phyloP scores from a whole-genome alignment of 2,888 invertebrate genomes.

The Smittia sp. region DNA sequence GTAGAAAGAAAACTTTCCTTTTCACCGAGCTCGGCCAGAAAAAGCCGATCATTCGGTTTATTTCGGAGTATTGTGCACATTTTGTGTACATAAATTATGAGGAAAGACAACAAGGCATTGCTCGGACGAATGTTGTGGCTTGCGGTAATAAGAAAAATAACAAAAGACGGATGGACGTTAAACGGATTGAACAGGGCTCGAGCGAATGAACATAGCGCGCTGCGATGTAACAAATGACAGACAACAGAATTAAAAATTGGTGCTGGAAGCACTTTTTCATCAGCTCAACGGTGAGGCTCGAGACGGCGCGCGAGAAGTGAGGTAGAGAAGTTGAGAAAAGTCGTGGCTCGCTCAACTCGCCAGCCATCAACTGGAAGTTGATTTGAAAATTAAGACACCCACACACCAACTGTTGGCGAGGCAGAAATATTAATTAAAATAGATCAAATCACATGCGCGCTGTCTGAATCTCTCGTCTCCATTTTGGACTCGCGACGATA shows the following conservation, averaged over 20 bases:
- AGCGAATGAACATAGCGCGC: constrained; percentile 17
- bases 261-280: constrained; percentile 40
- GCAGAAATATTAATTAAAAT: constrained; percentile 18
- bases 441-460: background rate
- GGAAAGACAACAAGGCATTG: constrained; percentile 20
- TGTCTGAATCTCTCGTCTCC: background rate
- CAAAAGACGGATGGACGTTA: constrained; percentile 40
- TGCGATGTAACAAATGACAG: constrained; percentile 24
- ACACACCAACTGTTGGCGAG: background rate
- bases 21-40: constrained; percentile 23
- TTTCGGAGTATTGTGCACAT: background rate
- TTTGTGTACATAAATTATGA: constrained; percentile 15
- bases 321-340: background rate
- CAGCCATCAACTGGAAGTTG: constrained; percentile 34
- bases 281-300: constrained; percentile 1
- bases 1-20: constrained; percentile 34
- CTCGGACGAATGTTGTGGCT: constrained; percentile 34
- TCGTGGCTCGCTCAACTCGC: constrained; percentile 17
- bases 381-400: constrained; percentile 29
- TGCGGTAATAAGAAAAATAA: constrained; percentile 36
- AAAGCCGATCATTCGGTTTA: background rate
- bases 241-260: constrained; percentile 38
- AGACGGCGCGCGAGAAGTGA: background rate
- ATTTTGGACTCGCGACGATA: background rate
- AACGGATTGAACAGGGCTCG: constrained; percentile 32